Percentiles rank a stretch among this genome's conserved stretches.
Evolutionary conservation across 2,888 invertebrate species (phyloP).

Genomic region (Autographa gamma): DNA sequence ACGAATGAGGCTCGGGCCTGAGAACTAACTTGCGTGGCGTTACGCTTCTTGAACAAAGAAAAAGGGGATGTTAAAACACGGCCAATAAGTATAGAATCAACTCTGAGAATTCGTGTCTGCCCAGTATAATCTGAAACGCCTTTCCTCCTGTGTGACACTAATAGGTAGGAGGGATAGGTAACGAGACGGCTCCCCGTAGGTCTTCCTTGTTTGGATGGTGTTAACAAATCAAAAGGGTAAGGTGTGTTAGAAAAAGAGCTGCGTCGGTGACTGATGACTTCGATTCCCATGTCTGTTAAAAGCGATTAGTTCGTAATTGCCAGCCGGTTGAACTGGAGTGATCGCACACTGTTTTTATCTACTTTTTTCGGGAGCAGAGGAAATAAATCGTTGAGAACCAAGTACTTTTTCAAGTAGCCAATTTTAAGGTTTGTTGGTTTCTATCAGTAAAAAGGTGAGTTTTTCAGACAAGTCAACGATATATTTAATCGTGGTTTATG

Average conservation of each 20-base stretch:
- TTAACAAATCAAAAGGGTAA: conserved; percentile 70
- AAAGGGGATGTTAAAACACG: conserved; percentile 80
- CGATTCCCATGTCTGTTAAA: conserved; percentile 75
- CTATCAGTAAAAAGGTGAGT: conserved; percentile 27
- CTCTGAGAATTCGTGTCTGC: conserved; percentile 74
- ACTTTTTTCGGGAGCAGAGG: conserved; percentile 42
- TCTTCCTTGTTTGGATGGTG: conserved; percentile 62
- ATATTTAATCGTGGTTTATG: neutral
- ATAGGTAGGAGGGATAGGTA: conserved; percentile 47
- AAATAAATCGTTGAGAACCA: conserved; percentile 53
- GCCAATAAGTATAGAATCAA: conserved; percentile 75
- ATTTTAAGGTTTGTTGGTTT: conserved; percentile 47
- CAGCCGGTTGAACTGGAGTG: conserved; percentile 45
- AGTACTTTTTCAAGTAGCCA: conserved; percentile 42
- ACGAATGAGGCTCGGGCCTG: conserved; percentile 71
- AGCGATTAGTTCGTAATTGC: conserved; percentile 66
- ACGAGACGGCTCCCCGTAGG: conserved; percentile 57
- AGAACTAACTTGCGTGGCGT: conserved; percentile 84
- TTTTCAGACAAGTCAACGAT: conserved; percentile 13
- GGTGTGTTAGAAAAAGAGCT: conserved; percentile 70
- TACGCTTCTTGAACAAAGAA: conserved; percentile 84
- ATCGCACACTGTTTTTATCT: conserved; percentile 50
- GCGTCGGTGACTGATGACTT: conserved; percentile 69
- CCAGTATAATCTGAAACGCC: conserved; percentile 70
- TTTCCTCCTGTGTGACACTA: conserved; percentile 53